Evolutionary conservation across 2,113 vertebrate species (phyloP), one percentile per base, ranked within the genome.

Genomic region (Ptilonorhynchus violaceus): DNA sequence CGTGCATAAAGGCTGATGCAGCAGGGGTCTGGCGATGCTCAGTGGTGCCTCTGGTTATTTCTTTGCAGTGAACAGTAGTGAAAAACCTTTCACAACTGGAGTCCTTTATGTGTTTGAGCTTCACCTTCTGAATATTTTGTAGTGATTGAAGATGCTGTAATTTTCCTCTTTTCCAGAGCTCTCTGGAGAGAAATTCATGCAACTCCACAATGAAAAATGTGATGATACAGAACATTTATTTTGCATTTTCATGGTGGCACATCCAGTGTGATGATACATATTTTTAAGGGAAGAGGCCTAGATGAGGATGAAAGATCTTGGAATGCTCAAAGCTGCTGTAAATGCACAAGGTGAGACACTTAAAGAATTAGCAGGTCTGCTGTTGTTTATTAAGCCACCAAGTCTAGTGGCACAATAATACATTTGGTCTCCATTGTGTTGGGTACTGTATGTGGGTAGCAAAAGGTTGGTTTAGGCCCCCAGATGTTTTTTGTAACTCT

Each of bases 401-500:
- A 53, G 13, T 52, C 30, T 62, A 46, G 27, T 27, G 15, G 7
- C 52, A 74, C 10, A 55, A 9, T 50, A 83, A 53, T n/a, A 42
- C 20, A 14, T 46, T 35, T 60, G 35, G 27, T 74, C 47, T 88
- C n/a, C 21, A 3, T 52, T 68, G 68, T 84, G 64, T 33, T 62
- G 41, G n/a, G n/a, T 62, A 23, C 82, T 86, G 23, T 72, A 63
- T 41, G 15, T 22, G 13, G 11, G 22, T 35, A 89, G 73, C 68
- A 87, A 84, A 92, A 88, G 37, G 28, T 31, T 90, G 41, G 15
- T 60, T 93, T 58, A 63, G 64, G 68, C 44, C 28, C 80, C 50
- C 64, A 77, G 64, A 68, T 92, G 46, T 74, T 91, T 85, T 93
- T 66, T 78, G 35, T 81, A 88, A 60, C 60, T 85, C 74, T 91